Percentiles rank a stretch among this genome's conserved stretches.
These are phyloP conservation scores for Agonopterix heracliana DNA, from an alignment of 2,888 invertebrate genomes.

Conservation along the genomic window DNA sequence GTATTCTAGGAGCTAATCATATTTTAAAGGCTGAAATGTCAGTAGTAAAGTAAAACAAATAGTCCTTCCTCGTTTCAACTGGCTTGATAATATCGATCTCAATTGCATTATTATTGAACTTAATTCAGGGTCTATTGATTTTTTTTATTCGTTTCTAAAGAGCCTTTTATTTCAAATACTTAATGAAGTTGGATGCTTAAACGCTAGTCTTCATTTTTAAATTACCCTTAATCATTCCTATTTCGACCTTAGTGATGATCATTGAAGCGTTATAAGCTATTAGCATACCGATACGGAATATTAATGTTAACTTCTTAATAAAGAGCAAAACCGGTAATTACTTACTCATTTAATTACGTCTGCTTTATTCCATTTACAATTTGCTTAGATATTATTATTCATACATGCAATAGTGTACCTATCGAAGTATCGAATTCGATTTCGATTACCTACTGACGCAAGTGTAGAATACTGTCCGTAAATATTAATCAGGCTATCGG, in stretches of 20 bases:
- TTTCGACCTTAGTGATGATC: neutral
- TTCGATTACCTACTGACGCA: conserved; percentile 31
- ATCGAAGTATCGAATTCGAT: conserved; percentile 9
- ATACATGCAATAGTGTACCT: neutral
- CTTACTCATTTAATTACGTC: conserved; percentile 6
- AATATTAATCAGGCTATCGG: conserved; percentile 45
- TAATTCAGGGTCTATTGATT: no score
- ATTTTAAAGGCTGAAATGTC: no score
- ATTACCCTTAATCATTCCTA: no score
- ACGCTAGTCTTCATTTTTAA: no score
- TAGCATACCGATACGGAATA: neutral
- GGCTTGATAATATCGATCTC: no score
- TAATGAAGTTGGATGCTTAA: no score
- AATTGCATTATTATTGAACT: no score
- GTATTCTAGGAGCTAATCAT: no score
- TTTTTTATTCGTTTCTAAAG: no score
- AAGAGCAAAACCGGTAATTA: neutral
- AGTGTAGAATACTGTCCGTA: conserved; percentile 27
- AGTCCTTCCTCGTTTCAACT: no score
- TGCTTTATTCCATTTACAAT: conserved; percentile 5
- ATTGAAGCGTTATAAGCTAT: conserved; percentile 6
- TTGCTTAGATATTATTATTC: neutral
- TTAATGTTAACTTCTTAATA: conserved; percentile 1
- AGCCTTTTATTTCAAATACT: no score
- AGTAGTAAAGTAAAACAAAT: no score